Percentiles rank a stretch among this genome's conserved stretches.
These are phyloP conservation scores for Taenaris catops DNA, from an alignment of 2,888 invertebrate species.

Conservation along the genomic window DNA sequence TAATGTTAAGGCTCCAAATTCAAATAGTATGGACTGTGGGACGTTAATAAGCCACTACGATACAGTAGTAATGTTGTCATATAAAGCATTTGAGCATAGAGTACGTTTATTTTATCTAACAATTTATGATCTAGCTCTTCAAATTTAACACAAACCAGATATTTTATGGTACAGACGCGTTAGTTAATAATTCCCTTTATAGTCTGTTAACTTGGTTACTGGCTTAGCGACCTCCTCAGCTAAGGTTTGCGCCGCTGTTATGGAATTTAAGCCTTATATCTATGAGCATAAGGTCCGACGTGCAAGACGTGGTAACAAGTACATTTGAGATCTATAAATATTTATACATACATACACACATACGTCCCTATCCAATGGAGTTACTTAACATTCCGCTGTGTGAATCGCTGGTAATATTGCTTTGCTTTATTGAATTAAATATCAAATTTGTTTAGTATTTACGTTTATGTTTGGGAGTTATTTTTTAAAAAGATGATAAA, in stretches of 20 bases:
- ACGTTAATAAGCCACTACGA: too few relatives aligned
- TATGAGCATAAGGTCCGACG: slow-evolving; percentile 9
- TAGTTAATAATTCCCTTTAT: slow-evolving; percentile 49
- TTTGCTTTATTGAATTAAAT: slow-evolving; percentile 23
- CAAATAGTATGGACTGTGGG: too few relatives aligned
- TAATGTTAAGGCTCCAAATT: too few relatives aligned
- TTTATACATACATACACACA: slow-evolving; percentile 24
- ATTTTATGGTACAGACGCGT: slow-evolving; percentile 31
- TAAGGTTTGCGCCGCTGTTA: slow-evolving; percentile 11
- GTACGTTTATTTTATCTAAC: not conserved
- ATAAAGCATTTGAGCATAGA: too few relatives aligned
- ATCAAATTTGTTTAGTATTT: slow-evolving; percentile 23
- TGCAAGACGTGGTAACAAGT: not conserved
- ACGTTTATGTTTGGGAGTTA: slow-evolving; percentile 20
- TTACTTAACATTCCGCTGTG: slow-evolving; percentile 21
- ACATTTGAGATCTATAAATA: slow-evolving; percentile 29
- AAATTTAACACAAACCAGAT: slow-evolving; percentile 28
- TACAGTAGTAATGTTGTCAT: too few relatives aligned
- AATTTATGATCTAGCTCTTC: slow-evolving; percentile 23
- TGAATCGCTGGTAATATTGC: slow-evolving; percentile 21
- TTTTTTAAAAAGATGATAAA: slow-evolving; percentile 1
- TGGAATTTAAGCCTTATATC: slow-evolving; percentile 14
- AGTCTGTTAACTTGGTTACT: slow-evolving; percentile 35
- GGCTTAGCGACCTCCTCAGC: slow-evolving; percentile 31
- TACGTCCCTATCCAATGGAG: slow-evolving; percentile 20